These are phyloP conservation scores for Cyprinodon diabolis DNA, from an alignment of 2,797 vertebrate species.

Conservation along the genomic window DNA sequence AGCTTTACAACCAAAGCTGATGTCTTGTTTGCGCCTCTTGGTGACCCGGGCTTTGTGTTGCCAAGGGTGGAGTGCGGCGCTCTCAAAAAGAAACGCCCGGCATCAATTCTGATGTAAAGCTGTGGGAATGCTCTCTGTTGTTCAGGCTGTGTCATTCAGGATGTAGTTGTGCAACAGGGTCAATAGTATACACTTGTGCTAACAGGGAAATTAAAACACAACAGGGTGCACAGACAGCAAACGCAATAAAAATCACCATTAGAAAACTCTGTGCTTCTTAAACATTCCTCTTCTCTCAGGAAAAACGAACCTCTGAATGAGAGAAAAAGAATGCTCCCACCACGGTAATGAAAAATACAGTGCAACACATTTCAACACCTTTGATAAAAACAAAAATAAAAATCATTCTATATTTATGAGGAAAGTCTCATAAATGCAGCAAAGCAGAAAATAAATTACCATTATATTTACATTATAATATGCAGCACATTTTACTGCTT, in stretches of 20 bases:
- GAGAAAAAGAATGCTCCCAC: constrained; percentile 45
- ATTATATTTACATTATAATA: constrained; percentile 72
- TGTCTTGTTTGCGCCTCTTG: constrained; percentile 59
- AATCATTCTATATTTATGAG: constrained; percentile 62
- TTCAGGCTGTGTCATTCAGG: constrained; percentile 53
- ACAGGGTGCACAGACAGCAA: constrained; percentile 60
- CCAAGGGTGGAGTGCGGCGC: constrained; percentile 33
- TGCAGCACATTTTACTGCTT: constrained; percentile 51
- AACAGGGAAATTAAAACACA: constrained; percentile 59
- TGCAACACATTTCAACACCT: constrained; percentile 69
- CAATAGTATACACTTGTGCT: constrained; percentile 38
- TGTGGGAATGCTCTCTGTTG: constrained; percentile 32
- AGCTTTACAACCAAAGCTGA: constrained; percentile 67
- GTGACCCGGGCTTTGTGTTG: constrained; percentile 54
- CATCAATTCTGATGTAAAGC: constrained; percentile 51
- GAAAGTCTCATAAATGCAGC: constrained; percentile 65
- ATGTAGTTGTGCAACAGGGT: constrained; percentile 47
- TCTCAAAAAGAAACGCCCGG: constrained; percentile 53
- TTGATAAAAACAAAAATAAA: constrained; percentile 66
- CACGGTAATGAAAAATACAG: constrained; percentile 61
- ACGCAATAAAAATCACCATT: constrained; percentile 64
- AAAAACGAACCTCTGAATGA: constrained; percentile 41
- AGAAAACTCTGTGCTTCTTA: constrained; percentile 49
- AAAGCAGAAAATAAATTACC: constrained; percentile 75
- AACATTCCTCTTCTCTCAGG: constrained; percentile 32